phyloP scores from a whole-genome alignment of 2,888 invertebrate species.

The Hyalella azteca region DNA sequence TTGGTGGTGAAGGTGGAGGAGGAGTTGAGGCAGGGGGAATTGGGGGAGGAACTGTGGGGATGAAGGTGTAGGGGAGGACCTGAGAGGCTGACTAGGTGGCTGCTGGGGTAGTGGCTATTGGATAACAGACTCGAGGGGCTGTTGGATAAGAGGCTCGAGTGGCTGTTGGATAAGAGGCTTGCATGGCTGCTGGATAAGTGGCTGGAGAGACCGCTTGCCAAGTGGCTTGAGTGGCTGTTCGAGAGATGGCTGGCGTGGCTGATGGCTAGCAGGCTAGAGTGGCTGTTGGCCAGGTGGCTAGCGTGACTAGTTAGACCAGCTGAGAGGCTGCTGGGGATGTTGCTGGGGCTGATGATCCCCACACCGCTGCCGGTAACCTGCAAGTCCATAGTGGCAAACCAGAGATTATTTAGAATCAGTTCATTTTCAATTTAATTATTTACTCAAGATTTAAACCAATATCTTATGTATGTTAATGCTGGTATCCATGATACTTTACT shows the following conservation, averaged over 20 bases:
- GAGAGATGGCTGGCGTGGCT: neutral
- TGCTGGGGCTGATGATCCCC: conserved; percentile 44
- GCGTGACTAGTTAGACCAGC: neutral
- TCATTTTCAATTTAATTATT: too few species aligned
- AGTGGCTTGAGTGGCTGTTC: neutral
- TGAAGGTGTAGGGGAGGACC: conserved; percentile 3
- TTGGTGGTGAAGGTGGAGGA: conserved; percentile 1
- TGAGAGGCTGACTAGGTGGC: neutral
- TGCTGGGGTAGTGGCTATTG: too few species aligned
- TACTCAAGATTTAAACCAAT: too few species aligned
- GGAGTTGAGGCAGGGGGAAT: neutral
- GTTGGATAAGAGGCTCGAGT: neutral
- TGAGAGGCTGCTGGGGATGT: conserved; percentile 27
- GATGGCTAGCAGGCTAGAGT: neutral
- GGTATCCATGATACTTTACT: too few species aligned
- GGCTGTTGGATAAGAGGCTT: neutral
- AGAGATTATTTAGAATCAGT: too few species aligned
- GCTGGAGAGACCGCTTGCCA: neutral
- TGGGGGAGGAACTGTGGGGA: neutral
- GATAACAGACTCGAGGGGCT: neutral
- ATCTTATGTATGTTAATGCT: too few species aligned
- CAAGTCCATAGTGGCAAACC: conserved; percentile 18
- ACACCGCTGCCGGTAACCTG: conserved; percentile 40
- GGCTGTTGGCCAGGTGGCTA: neutral
- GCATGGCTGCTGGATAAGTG: conserved; percentile 3